Percentiles rank a stretch among this genome's conserved stretches.
Evolutionary conservation across 2,797 vertebrate genomes (phyloP).

Genomic region (Spea hammondii): DNA sequence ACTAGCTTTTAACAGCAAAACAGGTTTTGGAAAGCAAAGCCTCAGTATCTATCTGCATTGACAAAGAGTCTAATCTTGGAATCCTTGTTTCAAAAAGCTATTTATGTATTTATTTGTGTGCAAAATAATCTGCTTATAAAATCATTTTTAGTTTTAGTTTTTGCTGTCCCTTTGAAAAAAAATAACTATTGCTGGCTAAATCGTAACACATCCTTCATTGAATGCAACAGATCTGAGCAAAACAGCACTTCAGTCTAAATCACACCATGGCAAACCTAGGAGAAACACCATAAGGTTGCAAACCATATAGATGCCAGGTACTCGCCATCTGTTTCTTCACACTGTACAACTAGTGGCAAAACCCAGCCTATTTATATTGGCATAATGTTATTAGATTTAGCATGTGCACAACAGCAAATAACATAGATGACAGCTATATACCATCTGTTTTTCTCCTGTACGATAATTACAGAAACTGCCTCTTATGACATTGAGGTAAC

Average conservation of each 20-base stretch:
- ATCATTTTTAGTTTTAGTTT: not conserved
- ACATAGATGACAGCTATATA: slow-evolving; percentile 14
- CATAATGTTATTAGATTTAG: not conserved
- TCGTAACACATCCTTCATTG: not conserved
- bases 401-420: not conserved
- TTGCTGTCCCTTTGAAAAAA: not conserved
- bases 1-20: too few species aligned
- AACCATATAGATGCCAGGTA: not conserved
- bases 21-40: not conserved
- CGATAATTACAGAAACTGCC: slow-evolving; percentile 5
- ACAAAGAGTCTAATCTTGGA: not conserved
- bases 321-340: not conserved
- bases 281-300: not conserved
- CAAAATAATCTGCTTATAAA: not conserved
- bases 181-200: not conserved
- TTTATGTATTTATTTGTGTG: too few species aligned
- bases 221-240: not conserved
- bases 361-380: not conserved
- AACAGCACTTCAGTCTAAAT: not conserved
- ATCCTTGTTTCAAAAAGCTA: too few species aligned
- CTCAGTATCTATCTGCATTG: not conserved
- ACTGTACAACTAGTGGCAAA: not conserved
- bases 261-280: not conserved
- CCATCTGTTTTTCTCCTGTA: slow-evolving; percentile 13
- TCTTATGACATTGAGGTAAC: slow-evolving; percentile 5